Conservation (phyloP, 2,888 invertebrate species). For the Microplitis deprimator region DNA sequence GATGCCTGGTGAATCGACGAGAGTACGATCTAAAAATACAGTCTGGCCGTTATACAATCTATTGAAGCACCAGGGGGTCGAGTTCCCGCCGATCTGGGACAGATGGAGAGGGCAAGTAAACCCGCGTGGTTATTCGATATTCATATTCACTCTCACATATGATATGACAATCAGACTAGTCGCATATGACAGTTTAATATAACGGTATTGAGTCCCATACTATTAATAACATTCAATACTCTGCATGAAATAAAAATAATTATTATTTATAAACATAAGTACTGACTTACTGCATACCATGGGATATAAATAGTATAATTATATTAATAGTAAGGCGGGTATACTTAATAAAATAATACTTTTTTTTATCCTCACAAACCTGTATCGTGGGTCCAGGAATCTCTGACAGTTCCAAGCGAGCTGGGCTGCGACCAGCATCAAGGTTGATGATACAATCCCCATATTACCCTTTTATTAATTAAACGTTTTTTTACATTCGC, state of each 20-base stretch:
- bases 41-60: slow-evolving; percentile 21
- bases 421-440: slow-evolving; percentile 56
- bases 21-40: slow-evolving; percentile 25
- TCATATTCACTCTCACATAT: background rate
- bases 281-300: background rate
- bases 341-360: too few species aligned
- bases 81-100: slow-evolving; percentile 8
- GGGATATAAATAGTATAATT: background rate
- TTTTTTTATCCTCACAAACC: slow-evolving; percentile 44
- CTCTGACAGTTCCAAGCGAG: slow-evolving; percentile 61
- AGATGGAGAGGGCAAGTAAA: slow-evolving; percentile 10
- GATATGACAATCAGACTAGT: background rate
- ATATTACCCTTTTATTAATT: slow-evolving; percentile 36
- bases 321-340: too few species aligned
- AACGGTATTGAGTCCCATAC: background rate
- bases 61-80: slow-evolving; percentile 15
- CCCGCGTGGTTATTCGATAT: slow-evolving; percentile 9
- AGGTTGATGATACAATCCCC: slow-evolving; percentile 61
- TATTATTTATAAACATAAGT: background rate
- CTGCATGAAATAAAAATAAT: background rate
- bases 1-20: slow-evolving; percentile 3
- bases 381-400: slow-evolving; percentile 59
- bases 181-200: background rate
- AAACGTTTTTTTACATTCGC: background rate
- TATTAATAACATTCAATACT: background rate